A percentile compares a stretch with the other conserved stretches of the same genome.
Evolutionary conservation across 2,113 vertebrate species (phyloP).

Genomic region (Zosterops japonicus): DNA sequence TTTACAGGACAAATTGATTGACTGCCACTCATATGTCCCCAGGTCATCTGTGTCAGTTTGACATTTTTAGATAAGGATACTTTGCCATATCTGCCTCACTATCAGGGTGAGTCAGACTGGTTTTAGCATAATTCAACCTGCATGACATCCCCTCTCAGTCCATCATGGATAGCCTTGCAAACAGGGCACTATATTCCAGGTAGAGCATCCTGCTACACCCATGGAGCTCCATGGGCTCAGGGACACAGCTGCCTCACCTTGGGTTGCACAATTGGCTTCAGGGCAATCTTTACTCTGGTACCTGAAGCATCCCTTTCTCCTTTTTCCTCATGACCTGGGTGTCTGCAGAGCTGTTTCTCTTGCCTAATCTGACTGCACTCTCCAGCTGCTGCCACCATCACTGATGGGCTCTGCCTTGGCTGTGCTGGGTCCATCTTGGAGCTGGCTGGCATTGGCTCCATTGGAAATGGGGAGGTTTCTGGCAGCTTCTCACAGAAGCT

Average conservation of each 20-base stretch:
- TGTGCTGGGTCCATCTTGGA: background rate
- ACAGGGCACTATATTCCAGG: background rate
- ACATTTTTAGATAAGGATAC: background rate
- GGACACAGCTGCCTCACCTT: background rate
- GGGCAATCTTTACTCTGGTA: too few relatives aligned
- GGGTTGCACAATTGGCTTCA: background rate
- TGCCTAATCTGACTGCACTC: background rate
- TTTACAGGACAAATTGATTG: background rate
- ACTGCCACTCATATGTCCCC: background rate
- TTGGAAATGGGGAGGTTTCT: background rate
- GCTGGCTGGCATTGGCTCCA: background rate
- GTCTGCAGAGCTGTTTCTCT: background rate
- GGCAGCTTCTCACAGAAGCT: background rate
- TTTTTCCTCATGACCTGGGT: background rate
- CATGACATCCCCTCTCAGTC: background rate
- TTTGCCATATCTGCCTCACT: background rate
- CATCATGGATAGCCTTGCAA: background rate
- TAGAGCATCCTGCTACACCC: background rate
- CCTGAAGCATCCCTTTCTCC: background rate
- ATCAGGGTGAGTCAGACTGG: background rate
- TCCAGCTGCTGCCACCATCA: background rate
- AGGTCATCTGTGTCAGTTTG: background rate
- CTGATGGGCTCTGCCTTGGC: background rate
- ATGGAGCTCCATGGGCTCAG: background rate
- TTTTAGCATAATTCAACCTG: background rate